phyloP scores from a whole-genome alignment of 2,113 vertebrate genomes.

The Pelodiscus sinensis region DNA sequence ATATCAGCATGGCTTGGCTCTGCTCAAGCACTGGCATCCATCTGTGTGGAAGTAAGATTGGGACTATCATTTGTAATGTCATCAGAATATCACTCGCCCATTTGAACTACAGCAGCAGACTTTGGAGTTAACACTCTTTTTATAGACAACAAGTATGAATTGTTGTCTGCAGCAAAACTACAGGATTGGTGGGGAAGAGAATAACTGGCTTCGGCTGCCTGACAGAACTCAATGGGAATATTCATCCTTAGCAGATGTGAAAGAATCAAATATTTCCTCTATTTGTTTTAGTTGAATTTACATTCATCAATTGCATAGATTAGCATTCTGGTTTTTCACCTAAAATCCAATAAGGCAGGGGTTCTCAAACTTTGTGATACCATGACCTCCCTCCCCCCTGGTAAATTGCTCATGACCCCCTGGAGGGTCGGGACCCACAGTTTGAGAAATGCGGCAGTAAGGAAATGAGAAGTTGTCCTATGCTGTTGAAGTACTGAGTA shows the following conservation, averaged over 20 bases:
- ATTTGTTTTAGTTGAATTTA: neutral
- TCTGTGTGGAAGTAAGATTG: neutral
- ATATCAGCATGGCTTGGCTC: neutral
- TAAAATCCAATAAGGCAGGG: neutral
- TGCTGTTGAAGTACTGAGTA: accelerated
- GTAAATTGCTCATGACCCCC: too few relatives aligned
- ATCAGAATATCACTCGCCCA: neutral
- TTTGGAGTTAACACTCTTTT: neutral
- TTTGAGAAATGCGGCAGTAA: too few relatives aligned
- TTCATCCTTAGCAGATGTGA: neutral
- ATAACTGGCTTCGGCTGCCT: neutral
- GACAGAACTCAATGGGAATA: neutral
- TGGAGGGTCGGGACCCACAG: too few relatives aligned
- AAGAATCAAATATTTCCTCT: neutral
- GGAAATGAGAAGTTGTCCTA: neutral
- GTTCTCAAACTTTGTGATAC: too few relatives aligned
- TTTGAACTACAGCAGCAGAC: neutral
- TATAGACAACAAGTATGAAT: neutral
- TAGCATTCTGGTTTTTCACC: neutral
- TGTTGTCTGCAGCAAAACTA: neutral
- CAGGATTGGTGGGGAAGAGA: neutral
- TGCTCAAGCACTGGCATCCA: neutral
- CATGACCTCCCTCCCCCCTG: too few relatives aligned
- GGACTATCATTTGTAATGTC: neutral
- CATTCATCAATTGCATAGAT: neutral